Evolutionary conservation across 2,888 invertebrate genomes (phyloP).

Genomic region (Sialis lutaria): DNA sequence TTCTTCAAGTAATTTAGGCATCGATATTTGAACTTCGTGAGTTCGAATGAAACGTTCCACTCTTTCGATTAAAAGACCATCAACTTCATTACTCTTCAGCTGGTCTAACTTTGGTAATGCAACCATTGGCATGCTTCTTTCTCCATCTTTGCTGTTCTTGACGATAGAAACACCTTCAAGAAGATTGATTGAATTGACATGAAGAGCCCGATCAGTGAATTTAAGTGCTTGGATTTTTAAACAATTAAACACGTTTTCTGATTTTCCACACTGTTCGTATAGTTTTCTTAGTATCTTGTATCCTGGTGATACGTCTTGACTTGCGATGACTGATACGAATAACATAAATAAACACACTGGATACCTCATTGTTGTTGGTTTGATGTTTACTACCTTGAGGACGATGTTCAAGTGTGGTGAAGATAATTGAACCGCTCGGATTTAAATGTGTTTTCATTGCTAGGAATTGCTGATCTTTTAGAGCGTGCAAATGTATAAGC

Average conservation of each 20-base stretch:
- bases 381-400: no score
- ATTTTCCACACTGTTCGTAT: constrained; percentile 42
- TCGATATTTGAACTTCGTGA: constrained; percentile 28
- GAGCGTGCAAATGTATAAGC: constrained; percentile 7
- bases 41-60: constrained; percentile 39
- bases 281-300: constrained; percentile 33
- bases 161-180: constrained; percentile 43
- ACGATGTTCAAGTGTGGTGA: no score
- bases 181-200: constrained; percentile 40
- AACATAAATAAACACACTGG: neutral
- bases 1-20: constrained; percentile 25
- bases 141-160: constrained; percentile 19
- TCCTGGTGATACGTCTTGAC: constrained; percentile 19
- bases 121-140: constrained; percentile 6
- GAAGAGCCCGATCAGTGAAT: constrained; percentile 42
- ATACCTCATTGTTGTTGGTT: no score
- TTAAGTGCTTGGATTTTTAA: constrained; percentile 52
- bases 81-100: constrained; percentile 39
- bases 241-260: constrained; percentile 48
- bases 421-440: neutral
- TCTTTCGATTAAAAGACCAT: constrained; percentile 36
- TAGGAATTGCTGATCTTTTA: constrained; percentile 8
- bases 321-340: neutral
- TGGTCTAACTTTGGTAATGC: constrained; percentile 32
- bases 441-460: constrained; percentile 5